Base-by-base conservation (phyloP, 1,140 invertebrate genomes). In the Bombyx mandarina region DNA sequence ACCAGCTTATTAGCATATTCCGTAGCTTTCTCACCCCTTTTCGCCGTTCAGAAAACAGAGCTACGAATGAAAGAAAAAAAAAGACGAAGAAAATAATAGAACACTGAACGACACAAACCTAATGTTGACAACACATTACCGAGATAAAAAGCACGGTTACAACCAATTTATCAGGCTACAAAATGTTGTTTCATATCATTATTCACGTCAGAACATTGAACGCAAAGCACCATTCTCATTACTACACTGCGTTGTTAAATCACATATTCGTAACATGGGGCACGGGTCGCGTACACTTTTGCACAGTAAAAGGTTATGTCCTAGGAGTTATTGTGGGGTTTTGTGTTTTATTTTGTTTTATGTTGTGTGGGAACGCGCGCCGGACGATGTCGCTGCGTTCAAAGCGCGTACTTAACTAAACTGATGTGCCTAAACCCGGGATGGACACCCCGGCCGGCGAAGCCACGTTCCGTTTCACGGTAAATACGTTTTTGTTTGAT, bases 171-270 rank as follows among this genome's bases (percentile, higher is more conserved):
- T 82, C 69, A 69, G 60, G 75, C 35, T 49, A 56, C 70, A 69
- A 79, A 82, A 82, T 76, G 73, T 83, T 76, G 73, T 83, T 82
- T 77, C 70, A 81, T 79, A 79, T 81, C 78, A 79, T 77, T 80
- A 76, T 76, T 75, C 53, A 54, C 53, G 50, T 35, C 53, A 54
- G 26, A 54, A 76, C 67, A 73, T 73, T 73, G 61, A 63, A 57
- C 67, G 66, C 53, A 68, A 74, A 74, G 66, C 69, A 72, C 69
- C 64, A 65, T 65, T 67, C 18, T 63, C 61, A 67, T 73, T 67
- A 62, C 59, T 66, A 74, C 67, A 22, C 9, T 44, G 44, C 5
- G n/a, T 10, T 18, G n/a, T 3, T 8, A 45, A 12, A 56, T 46
- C 70, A 75, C 73, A 65, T 61, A 51, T 51, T 51, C 57, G 54